Evolutionary conservation across 2,797 vertebrate species (phyloP).

Genomic region (Ptychadena robeensis): DNA sequence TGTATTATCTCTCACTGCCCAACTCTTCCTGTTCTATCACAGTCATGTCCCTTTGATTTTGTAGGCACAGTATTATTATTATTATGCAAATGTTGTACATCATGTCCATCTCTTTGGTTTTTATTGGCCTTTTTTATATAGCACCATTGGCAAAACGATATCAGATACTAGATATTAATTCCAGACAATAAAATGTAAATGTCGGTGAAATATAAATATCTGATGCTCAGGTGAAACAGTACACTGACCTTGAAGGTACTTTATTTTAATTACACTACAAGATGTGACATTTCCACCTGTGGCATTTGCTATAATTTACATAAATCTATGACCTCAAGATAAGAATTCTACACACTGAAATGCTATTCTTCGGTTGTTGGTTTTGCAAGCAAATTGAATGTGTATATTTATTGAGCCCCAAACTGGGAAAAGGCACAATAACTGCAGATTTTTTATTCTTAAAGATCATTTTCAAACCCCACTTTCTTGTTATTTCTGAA

Average conservation of each 20-base stretch:
- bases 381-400: constrained; percentile 10
- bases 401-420: no score
- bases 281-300: constrained; percentile 5
- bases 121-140: constrained; percentile 34
- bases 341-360: constrained; percentile 21
- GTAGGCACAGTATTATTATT: constrained; percentile 23
- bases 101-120: constrained; percentile 31
- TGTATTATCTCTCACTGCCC: constrained; percentile 32
- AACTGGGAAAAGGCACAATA: no score
- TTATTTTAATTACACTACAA: constrained; percentile 30
- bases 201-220: constrained; percentile 23
- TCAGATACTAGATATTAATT: constrained; percentile 37
- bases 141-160: constrained; percentile 24
- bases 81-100: constrained; percentile 45
- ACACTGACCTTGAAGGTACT: constrained; percentile 35
- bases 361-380: not conserved
- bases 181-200: constrained; percentile 30
- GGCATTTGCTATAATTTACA: constrained; percentile 22
- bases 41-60: constrained; percentile 31
- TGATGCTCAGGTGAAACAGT: not conserved
- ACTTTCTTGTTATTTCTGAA: no score
- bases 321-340: constrained; percentile 9
- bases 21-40: constrained; percentile 12
- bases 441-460: no score
- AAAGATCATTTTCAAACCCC: no score